Evolutionary conservation across 2,797 vertebrate genomes (phyloP).

Genomic region (Acropternis orthonyx): DNA sequence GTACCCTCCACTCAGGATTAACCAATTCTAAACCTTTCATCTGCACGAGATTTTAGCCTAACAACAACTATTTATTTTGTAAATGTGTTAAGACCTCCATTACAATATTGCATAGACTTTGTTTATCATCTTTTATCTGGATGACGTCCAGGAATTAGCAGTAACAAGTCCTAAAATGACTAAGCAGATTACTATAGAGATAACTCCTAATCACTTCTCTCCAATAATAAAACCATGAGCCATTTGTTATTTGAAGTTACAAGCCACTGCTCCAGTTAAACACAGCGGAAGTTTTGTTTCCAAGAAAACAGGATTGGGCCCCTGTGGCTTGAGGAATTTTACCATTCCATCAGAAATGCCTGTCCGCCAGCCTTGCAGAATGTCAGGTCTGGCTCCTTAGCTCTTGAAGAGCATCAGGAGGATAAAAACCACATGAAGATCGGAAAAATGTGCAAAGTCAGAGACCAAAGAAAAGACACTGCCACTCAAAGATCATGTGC

Average conservation of each 20-base stretch:
- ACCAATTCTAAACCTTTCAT: slow-evolving; percentile 45
- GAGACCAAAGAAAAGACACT: background rate
- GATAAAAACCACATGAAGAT: slow-evolving; percentile 37
- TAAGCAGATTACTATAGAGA: background rate
- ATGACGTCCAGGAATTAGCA: background rate
- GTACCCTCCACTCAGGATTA: slow-evolving; percentile 53
- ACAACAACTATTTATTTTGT: slow-evolving; percentile 33
- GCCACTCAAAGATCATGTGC: background rate
- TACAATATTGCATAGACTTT: background rate
- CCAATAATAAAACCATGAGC: background rate
- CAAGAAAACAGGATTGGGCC: background rate
- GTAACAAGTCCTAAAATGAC: background rate
- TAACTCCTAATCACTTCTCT: background rate
- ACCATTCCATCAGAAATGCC: slow-evolving; percentile 17
- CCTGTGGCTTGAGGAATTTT: background rate
- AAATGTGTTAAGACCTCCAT: slow-evolving; percentile 31
- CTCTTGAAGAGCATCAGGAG: slow-evolving; percentile 7
- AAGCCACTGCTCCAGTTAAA: background rate
- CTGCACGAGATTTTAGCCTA: slow-evolving; percentile 38
- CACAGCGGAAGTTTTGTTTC: background rate
- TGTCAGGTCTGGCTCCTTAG: background rate
- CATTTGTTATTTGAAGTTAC: background rate
- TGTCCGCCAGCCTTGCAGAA: background rate
- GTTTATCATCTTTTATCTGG: background rate
- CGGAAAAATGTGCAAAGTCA: slow-evolving; percentile 43